A percentile compares a stretch with the other conserved stretches of the same genome.
Evolutionary conservation across 2,113 vertebrate species (phyloP).

Genomic region (Limanda limanda): DNA sequence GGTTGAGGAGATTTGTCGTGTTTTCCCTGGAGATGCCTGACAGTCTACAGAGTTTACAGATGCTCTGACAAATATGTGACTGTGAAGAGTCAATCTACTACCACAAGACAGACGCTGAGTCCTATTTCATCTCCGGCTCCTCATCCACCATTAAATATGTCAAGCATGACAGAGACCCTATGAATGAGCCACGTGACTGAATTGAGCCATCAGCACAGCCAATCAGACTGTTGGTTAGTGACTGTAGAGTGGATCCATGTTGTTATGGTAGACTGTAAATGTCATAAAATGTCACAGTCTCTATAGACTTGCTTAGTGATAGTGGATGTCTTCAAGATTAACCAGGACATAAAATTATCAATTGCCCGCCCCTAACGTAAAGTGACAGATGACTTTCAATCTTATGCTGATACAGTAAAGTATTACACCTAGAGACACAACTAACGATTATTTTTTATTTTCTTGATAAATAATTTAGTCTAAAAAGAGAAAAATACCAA

Average conservation of each 20-base stretch:
- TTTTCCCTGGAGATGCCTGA: neutral
- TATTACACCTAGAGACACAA: neutral
- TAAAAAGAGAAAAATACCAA: neutral
- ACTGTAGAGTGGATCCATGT: neutral
- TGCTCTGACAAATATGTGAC: neutral
- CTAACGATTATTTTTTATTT: neutral
- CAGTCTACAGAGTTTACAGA: neutral
- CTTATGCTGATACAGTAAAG: neutral
- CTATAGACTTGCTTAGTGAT: neutral
- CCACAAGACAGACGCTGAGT: neutral
- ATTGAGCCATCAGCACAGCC: neutral
- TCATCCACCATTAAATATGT: neutral
- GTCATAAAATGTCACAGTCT: neutral
- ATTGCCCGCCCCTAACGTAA: too few species aligned
- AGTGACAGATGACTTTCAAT: neutral
- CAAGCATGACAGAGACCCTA: neutral
- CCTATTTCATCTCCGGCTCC: neutral
- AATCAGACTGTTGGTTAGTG: neutral
- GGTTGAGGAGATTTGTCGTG: neutral
- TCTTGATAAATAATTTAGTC: neutral
- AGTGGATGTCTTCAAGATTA: neutral
- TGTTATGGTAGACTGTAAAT: neutral
- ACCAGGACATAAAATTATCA: too few species aligned
- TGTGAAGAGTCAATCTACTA: neutral
- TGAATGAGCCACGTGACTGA: neutral